Evolutionary conservation across 1,140 invertebrate genomes (phyloP).

Genomic region (Dysdera silvatica): DNA sequence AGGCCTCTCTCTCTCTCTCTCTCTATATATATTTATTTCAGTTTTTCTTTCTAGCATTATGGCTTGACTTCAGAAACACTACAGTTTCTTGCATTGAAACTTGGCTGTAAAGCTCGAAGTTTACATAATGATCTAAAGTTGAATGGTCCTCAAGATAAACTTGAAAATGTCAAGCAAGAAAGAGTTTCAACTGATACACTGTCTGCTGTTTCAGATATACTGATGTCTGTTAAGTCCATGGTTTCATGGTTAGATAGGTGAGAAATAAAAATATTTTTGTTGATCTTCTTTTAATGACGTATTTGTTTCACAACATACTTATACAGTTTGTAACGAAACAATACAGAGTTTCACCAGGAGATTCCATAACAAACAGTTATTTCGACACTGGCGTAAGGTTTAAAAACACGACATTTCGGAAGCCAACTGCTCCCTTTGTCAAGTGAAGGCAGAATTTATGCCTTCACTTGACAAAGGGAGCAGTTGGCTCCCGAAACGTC

Average conservation of each 20-base stretch:
- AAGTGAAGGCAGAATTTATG: no score
- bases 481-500: no score
- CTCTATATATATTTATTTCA: neutral
- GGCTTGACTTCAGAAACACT: conserved; percentile 81
- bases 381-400: no score
- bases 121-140: conserved; percentile 59
- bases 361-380: no score
- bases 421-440: no score
- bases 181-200: conserved; percentile 66
- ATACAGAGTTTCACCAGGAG: no score
- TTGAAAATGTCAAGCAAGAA: conserved; percentile 40
- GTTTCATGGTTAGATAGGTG: conserved; percentile 73
- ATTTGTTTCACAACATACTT: neutral
- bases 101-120: conserved; percentile 73
- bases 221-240: conserved; percentile 70
- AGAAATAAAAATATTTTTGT: neutral
- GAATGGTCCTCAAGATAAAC: conserved; percentile 24
- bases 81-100: conserved; percentile 71
- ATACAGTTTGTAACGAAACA: no score
- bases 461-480: no score
- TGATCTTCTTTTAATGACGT: neutral
- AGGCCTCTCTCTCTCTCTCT: no score
- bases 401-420: no score
- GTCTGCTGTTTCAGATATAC: conserved; percentile 73
- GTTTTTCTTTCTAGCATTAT: conserved; percentile 56